phyloP scores from a whole-genome alignment of 2,113 vertebrate genomes.

The Jacana jacana region DNA sequence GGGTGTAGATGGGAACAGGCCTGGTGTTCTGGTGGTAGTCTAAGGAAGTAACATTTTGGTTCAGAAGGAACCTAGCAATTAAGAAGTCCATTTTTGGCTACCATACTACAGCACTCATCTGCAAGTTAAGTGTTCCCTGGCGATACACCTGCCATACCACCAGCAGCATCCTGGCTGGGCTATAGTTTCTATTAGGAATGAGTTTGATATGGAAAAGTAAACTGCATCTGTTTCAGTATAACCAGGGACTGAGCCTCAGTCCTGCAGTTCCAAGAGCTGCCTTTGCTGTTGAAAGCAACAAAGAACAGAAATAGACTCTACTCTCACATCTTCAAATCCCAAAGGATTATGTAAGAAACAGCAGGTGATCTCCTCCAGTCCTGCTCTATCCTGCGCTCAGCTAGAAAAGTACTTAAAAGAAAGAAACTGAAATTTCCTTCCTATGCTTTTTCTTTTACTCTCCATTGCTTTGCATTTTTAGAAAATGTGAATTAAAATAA shows the following conservation, averaged over 20 bases:
- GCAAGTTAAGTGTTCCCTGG: neutral
- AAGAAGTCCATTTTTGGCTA: neutral
- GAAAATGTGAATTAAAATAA: neutral
- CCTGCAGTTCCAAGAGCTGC: neutral
- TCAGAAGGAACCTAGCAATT: neutral
- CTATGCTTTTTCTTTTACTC: neutral
- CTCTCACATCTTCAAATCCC: conserved; percentile 26
- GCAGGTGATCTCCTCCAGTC: conserved; percentile 6
- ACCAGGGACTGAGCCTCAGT: neutral
- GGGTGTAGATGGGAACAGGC: neutral
- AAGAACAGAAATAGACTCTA: conserved; percentile 19
- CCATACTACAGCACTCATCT: neutral
- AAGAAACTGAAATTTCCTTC: neutral
- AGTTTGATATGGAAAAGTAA: neutral
- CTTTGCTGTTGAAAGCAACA: conserved; percentile 4
- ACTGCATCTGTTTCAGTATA: neutral
- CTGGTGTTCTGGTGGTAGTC: neutral
- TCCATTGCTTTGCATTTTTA: neutral
- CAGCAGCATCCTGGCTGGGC: neutral
- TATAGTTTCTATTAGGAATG: neutral
- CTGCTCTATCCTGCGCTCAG: neutral
- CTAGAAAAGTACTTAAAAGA: conserved; percentile 1
- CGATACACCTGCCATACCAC: neutral
- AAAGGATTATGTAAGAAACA: conserved; percentile 42
- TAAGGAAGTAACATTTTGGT: neutral